Conservation (phyloP, 1,140 invertebrate genomes). For the Drosophila aff. region DNA sequence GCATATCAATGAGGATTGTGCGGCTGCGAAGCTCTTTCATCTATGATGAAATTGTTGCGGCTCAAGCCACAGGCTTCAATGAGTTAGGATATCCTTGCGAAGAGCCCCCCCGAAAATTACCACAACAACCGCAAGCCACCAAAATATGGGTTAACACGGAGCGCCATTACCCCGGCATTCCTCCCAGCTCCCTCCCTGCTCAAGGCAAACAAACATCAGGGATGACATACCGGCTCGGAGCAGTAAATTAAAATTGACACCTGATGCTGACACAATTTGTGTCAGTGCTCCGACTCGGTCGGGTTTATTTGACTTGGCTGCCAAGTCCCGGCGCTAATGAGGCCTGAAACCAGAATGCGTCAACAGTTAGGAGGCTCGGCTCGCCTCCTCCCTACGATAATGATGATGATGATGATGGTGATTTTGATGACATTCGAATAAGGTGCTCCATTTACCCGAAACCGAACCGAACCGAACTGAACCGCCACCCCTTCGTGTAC, state of each 20-base stretch:
- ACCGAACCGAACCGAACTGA: slow-evolving; percentile 1
- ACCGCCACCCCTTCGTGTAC: slow-evolving; percentile 10
- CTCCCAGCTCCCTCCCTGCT: background rate
- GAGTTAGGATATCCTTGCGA: slow-evolving; percentile 19
- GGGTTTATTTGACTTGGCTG: slow-evolving; percentile 30
- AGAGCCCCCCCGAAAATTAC: slow-evolving; percentile 29
- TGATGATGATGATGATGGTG: slow-evolving; percentile 61
- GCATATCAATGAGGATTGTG: slow-evolving; percentile 62
- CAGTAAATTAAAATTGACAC: slow-evolving; percentile 80
- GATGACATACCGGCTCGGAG: slow-evolving; percentile 47
- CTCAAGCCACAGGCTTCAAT: slow-evolving; percentile 21
- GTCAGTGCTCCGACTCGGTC: slow-evolving; percentile 29
- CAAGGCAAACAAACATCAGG: slow-evolving; percentile 51
- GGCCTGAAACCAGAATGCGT: slow-evolving; percentile 75
- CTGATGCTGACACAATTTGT: slow-evolving; percentile 69
- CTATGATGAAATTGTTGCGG: slow-evolving; percentile 29
- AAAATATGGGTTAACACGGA: slow-evolving; percentile 54
- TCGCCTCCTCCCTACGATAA: slow-evolving; percentile 8
- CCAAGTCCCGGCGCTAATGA: slow-evolving; percentile 60
- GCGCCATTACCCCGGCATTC: background rate
- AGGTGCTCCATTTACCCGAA: slow-evolving; percentile 31
- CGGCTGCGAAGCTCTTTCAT: slow-evolving; percentile 23
- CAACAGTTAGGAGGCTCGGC: slow-evolving; percentile 40
- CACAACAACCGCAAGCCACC: slow-evolving; percentile 54
- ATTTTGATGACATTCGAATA: slow-evolving; percentile 60